A percentile compares a stretch with the other conserved stretches of the same genome.
These are phyloP conservation scores for Grapholita molesta DNA, from an alignment of 1,140 invertebrate genomes.

Conservation along the genomic window DNA sequence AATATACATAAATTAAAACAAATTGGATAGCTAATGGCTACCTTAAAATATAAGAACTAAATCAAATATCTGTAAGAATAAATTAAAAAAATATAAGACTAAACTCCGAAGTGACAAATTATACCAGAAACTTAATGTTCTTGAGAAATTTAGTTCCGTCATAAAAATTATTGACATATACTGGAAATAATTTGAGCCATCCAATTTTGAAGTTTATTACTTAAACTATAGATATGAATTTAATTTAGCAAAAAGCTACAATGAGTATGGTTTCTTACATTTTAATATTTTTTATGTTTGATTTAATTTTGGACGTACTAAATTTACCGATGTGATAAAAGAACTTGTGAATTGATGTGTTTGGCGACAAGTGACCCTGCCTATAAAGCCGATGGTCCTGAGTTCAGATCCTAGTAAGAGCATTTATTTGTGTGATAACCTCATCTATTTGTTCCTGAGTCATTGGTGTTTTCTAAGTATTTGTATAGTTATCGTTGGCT, in stretches of 20 bases:
- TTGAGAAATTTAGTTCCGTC: background rate
- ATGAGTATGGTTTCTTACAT: background rate
- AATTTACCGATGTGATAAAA: too few relatives aligned
- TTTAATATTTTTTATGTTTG: background rate
- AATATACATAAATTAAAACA: background rate
- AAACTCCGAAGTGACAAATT: conserved; percentile 6
- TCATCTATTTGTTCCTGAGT: too few relatives aligned
- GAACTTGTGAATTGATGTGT: too few relatives aligned
- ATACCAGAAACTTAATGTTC: background rate
- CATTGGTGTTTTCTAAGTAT: too few relatives aligned
- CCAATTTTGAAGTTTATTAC: background rate
- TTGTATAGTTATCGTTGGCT: too few relatives aligned
- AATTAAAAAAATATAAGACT: background rate
- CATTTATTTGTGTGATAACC: too few relatives aligned
- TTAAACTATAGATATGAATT: background rate
- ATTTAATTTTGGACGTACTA: conserved; percentile 1
- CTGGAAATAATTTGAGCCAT: background rate
- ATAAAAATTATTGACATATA: conserved; percentile 5
- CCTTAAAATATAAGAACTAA: background rate
- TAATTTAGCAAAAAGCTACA: background rate
- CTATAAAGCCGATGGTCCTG: too few relatives aligned
- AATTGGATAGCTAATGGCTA: conserved; percentile 1
- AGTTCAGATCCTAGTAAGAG: too few relatives aligned
- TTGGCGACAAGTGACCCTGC: too few relatives aligned
- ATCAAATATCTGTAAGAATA: conserved; percentile 1